Conservation (phyloP, 2,888 invertebrate species). For the Vanessa cardui region DNA sequence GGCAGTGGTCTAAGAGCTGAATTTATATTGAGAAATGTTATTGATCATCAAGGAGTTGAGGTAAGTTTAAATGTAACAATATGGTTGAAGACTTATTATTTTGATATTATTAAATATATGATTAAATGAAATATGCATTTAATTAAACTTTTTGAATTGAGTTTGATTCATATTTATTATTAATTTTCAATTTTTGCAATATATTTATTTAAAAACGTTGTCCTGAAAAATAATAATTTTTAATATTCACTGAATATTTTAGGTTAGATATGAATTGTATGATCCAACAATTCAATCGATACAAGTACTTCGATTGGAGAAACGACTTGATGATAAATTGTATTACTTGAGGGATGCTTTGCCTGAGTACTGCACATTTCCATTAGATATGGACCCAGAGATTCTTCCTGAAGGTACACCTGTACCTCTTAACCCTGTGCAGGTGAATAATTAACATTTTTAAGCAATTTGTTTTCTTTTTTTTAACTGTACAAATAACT, state of each 20-base stretch:
- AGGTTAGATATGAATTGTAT: constrained; percentile 91
- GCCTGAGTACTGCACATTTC: constrained; percentile 95
- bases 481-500: background rate
- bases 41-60: constrained; percentile 93
- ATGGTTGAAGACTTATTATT: constrained; percentile 20
- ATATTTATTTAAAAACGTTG: no score
- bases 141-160: no score
- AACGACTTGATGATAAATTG: constrained; percentile 94
- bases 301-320: constrained; percentile 95
- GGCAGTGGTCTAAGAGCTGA: constrained; percentile 92
- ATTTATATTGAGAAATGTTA: constrained; percentile 95
- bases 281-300: constrained; percentile 95
- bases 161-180: no score
- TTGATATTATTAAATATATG: no score
- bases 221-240: constrained; percentile 41
- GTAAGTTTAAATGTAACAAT: constrained; percentile 52
- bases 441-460: constrained; percentile 67
- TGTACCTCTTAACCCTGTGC: constrained; percentile 90
- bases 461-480: background rate
- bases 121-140: no score
- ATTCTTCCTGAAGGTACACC: constrained; percentile 88
- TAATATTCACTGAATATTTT: constrained; percentile 78
- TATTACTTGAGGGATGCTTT: constrained; percentile 95
- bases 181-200: no score
- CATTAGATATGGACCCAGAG: constrained; percentile 95